Percentiles rank a stretch among this genome's conserved stretches.
phyloP scores from a whole-genome alignment of 2,113 vertebrate genomes.

The Phyllostomus discolor region DNA sequence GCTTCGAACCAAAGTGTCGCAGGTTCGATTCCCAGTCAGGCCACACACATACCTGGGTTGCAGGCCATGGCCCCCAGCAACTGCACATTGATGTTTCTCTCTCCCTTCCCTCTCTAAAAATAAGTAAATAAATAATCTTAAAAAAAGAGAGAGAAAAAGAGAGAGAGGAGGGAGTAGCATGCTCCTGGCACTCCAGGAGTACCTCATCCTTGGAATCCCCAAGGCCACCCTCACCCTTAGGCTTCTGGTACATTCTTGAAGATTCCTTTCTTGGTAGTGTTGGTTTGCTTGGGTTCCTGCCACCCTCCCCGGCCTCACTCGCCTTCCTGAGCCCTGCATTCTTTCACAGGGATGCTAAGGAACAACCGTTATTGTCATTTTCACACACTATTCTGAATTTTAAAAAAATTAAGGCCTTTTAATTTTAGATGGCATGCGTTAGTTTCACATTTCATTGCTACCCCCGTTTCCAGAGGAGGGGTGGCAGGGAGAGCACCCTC shows the following conservation, averaged over 20 bases:
- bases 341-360: neutral
- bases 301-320: neutral
- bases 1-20: too few relatives aligned
- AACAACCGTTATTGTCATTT: neutral
- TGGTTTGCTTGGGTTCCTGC: neutral
- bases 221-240: neutral
- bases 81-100: too few relatives aligned
- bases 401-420: neutral
- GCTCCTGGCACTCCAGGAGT: neutral
- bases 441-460: neutral
- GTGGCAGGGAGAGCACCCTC: neutral
- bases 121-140: too few relatives aligned
- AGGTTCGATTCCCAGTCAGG: too few relatives aligned
- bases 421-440: neutral
- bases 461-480: neutral
- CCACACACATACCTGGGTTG: too few relatives aligned
- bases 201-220: neutral
- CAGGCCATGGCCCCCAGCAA: too few relatives aligned
- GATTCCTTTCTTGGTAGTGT: neutral
- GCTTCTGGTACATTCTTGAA: neutral
- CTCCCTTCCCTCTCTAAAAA: too few relatives aligned
- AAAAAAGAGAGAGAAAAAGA: too few relatives aligned
- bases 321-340: neutral
- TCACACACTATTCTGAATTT: neutral
- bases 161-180: neutral